These are phyloP conservation scores for Fratercula arctica DNA, from an alignment of 2,797 vertebrate species.

Conservation along the genomic window DNA sequence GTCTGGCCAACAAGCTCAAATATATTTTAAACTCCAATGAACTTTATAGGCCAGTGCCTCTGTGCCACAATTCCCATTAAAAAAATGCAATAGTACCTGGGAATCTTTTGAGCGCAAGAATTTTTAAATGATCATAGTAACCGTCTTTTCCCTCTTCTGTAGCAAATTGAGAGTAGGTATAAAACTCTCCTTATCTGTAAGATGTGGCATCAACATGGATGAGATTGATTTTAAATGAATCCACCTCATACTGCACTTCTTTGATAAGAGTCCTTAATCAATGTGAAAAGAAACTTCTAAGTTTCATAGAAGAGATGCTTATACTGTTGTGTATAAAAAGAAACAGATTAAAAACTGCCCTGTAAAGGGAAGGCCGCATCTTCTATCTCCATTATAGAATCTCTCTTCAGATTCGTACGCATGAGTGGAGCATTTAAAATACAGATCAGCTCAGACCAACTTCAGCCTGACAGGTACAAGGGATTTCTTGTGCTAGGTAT, in stretches of 20 bases:
- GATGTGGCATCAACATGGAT: neutral
- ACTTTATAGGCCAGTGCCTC: neutral
- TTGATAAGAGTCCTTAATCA: neutral
- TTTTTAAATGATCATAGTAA: neutral
- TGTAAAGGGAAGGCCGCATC: neutral
- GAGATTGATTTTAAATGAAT: neutral
- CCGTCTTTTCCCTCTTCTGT: neutral
- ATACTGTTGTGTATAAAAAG: neutral
- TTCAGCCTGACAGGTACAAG: neutral
- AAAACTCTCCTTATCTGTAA: neutral
- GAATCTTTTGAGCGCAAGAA: neutral
- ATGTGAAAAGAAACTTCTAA: neutral
- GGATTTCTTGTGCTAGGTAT: neutral
- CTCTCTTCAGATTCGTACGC: neutral
- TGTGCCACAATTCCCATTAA: neutral
- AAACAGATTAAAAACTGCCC: neutral
- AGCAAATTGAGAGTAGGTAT: neutral
- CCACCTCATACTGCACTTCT: neutral
- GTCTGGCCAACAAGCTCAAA: conserved; percentile 7
- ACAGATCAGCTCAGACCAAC: neutral
- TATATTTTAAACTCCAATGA: conserved; percentile 46
- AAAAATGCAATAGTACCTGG: neutral
- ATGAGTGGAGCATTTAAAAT: neutral
- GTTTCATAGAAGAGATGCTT: neutral
- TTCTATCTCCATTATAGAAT: neutral